Percentiles rank a stretch among this genome's conserved stretches.
Evolutionary conservation across 2,113 vertebrate genomes (phyloP).

Genomic region (Uria aalge): DNA sequence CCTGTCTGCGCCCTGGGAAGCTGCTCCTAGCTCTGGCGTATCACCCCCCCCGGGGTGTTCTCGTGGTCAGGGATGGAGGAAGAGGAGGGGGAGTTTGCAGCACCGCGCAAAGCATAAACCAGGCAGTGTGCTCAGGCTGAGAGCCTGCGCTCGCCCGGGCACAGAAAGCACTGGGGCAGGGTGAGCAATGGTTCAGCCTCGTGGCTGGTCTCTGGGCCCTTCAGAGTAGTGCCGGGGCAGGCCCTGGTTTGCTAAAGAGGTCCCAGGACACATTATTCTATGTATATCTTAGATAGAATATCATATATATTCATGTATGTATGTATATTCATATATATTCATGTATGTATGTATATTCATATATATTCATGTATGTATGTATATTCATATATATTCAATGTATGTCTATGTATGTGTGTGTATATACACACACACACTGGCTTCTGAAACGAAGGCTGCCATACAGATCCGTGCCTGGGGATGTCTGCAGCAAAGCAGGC

Average conservation of each 20-base stretch:
- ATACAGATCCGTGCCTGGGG: background rate
- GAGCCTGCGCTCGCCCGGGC: background rate
- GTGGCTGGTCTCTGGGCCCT: background rate
- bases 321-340: too few species aligned
- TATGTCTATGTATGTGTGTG: too few species aligned
- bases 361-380: too few species aligned
- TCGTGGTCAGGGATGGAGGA: fast-evolving
- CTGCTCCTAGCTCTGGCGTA: background rate
- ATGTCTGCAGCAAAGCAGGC: background rate
- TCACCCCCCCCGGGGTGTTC: background rate
- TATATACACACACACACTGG: background rate
- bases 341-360: too few species aligned
- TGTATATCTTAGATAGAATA: background rate
- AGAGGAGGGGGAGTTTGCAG: background rate
- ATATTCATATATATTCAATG: too few species aligned
- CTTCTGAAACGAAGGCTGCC: background rate
- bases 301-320: too few species aligned
- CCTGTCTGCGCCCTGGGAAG: fast-evolving
- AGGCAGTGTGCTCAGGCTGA: background rate
- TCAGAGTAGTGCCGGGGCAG: background rate
- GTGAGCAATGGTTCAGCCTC: background rate
- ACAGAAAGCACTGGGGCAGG: background rate
- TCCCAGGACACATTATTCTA: fast-evolving
- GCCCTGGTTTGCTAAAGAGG: background rate
- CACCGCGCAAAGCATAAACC: background rate